These are phyloP conservation scores for Cataglyphis hispanica DNA, from an alignment of 1,140 invertebrate species.

Conservation along the genomic window DNA sequence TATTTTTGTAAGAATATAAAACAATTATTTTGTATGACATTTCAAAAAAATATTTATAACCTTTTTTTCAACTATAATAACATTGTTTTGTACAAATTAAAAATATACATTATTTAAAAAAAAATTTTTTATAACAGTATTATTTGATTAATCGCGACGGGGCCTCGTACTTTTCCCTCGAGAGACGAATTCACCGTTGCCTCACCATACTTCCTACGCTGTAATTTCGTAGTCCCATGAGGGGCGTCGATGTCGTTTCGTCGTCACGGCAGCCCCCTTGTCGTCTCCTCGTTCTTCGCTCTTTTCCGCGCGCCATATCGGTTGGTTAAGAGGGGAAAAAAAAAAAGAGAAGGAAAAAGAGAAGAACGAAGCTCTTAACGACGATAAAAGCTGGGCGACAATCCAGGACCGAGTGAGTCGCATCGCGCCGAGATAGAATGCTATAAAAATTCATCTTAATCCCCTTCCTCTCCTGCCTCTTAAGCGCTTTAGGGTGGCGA, in stretches of 20 bases:
- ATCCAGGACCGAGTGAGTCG: slow-evolving; percentile 34
- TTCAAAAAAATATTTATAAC: too few relatives aligned
- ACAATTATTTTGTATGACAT: too few relatives aligned
- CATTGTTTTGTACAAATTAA: too few relatives aligned
- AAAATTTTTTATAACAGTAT: too few relatives aligned
- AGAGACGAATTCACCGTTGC: background rate
- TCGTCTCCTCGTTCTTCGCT: background rate
- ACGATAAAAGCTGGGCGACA: slow-evolving; percentile 30
- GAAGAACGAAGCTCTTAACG: slow-evolving; percentile 23
- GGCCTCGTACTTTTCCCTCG: background rate
- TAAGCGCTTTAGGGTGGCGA: background rate
- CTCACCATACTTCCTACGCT: slow-evolving; percentile 1
- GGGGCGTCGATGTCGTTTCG: slow-evolving; percentile 28
- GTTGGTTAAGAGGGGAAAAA: background rate
- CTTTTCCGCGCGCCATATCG: background rate
- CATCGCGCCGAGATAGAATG: slow-evolving; percentile 11
- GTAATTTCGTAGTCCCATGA: slow-evolving; percentile 31
- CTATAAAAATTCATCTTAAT: slow-evolving; percentile 38
- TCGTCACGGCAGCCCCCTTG: slow-evolving; percentile 30
- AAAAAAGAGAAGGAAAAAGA: background rate
- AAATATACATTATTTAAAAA: too few relatives aligned
- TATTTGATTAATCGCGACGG: slow-evolving; percentile 37
- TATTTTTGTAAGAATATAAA: too few relatives aligned
- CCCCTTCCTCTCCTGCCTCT: background rate
- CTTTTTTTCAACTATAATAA: too few relatives aligned